phyloP scores from a whole-genome alignment of 2,888 invertebrate genomes.

The Antheraea assamensis region DNA sequence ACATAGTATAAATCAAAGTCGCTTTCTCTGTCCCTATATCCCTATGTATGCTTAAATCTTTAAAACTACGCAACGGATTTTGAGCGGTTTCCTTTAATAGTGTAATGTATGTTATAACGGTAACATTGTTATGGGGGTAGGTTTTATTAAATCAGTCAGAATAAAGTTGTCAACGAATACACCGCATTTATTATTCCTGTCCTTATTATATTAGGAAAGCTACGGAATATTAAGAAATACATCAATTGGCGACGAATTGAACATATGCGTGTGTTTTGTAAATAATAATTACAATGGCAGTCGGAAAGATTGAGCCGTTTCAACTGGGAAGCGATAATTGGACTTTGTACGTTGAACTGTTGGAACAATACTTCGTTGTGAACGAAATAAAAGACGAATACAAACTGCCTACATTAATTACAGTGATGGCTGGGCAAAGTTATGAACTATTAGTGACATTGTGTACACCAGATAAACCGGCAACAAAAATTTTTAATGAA shows the following conservation, averaged over 20 bases:
- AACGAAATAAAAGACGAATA: slow-evolving; percentile 12
- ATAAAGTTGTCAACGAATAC: no score
- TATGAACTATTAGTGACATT: slow-evolving; percentile 21
- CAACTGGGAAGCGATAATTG: background rate
- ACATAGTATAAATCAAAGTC: no score
- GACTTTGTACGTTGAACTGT: slow-evolving; percentile 6
- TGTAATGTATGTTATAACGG: no score
- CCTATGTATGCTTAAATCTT: no score
- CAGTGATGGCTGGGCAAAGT: slow-evolving; percentile 18
- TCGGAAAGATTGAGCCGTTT: slow-evolving; percentile 1
- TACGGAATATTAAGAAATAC: no score
- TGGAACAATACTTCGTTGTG: slow-evolving; percentile 17
- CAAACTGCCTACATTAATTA: slow-evolving; percentile 20
- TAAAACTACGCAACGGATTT: no score
- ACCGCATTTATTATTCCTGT: no score
- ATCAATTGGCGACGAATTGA: background rate
- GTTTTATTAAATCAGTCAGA: no score
- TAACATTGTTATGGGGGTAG: no score
- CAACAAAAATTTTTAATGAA: background rate
- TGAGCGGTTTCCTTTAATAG: no score
- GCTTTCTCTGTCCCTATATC: no score
- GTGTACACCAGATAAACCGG: slow-evolving; percentile 12
- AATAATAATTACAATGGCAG: background rate
- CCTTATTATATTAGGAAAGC: no score
- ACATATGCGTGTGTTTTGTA: background rate